Conservation (phyloP, 2,888 invertebrate genomes). For the Choristoneura rosaceana region DNA sequence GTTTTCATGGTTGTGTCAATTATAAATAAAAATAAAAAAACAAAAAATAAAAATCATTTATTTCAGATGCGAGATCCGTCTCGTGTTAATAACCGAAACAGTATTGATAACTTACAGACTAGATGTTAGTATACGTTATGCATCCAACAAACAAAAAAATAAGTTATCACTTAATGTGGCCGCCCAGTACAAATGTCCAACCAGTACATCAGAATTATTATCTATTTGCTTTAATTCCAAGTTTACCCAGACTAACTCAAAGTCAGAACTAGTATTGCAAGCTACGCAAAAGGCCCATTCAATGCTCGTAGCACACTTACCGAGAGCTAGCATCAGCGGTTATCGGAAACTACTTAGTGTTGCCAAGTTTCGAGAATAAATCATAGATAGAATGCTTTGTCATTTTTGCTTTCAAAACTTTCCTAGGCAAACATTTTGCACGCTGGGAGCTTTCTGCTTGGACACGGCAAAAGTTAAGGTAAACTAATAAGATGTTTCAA, state of each 20-base stretch:
- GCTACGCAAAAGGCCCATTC: not conserved
- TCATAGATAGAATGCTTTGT: slow-evolving; percentile 38
- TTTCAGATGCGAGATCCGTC: too few species aligned
- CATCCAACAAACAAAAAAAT: too few species aligned
- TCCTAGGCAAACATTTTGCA: slow-evolving; percentile 1
- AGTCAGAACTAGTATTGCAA: not conserved
- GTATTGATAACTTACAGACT: too few species aligned
- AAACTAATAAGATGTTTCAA: not conserved
- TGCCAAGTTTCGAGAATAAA: slow-evolving; percentile 35
- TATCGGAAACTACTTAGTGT: slow-evolving; percentile 40
- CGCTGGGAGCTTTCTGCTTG: not conserved
- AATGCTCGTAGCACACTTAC: not conserved
- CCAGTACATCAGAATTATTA: too few species aligned
- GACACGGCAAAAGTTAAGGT: slow-evolving; percentile 6
- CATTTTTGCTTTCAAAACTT: slow-evolving; percentile 36
- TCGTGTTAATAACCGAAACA: too few species aligned
- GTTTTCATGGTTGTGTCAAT: too few species aligned
- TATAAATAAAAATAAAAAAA: too few species aligned
- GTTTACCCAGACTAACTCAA: not conserved
- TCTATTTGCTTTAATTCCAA: not conserved
- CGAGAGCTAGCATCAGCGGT: slow-evolving; percentile 8
- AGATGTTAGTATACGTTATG: too few species aligned
- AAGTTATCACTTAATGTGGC: too few species aligned
- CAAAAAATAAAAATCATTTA: too few species aligned
- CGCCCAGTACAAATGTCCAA: too few species aligned